Percentiles rank a stretch among this genome's conserved stretches.
phyloP scores from a whole-genome alignment of 2,888 invertebrate genomes.

The Liopterus haemorrhoidalis region DNA sequence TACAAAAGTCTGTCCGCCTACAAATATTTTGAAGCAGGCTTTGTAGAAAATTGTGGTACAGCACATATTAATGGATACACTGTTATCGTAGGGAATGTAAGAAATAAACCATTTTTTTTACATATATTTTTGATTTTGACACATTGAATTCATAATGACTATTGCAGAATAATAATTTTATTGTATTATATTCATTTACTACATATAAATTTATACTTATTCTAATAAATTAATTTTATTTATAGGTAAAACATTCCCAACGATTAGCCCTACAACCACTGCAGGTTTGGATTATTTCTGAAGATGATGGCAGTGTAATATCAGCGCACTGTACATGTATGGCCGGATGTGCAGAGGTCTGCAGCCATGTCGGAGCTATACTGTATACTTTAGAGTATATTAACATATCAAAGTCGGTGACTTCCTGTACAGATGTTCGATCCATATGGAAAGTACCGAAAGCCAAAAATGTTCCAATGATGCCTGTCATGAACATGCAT shows the following conservation, averaged over 20 bases:
- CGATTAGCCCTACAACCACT: constrained; percentile 4
- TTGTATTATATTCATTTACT: too few species aligned
- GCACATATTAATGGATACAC: too few species aligned
- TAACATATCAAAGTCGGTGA: not conserved
- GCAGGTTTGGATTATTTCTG: constrained; percentile 12
- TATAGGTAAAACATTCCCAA: constrained; percentile 22
- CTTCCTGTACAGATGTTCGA: constrained; percentile 22
- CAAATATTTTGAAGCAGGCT: too few species aligned
- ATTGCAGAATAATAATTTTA: too few species aligned
- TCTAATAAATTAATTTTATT: not conserved
- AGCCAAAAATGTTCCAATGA: constrained; percentile 1
- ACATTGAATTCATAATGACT: too few species aligned
- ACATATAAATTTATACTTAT: too few species aligned
- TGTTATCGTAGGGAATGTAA: too few species aligned
- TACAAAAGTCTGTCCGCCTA: too few species aligned
- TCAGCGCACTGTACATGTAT: constrained; percentile 20
- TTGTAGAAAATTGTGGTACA: too few species aligned
- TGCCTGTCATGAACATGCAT: not conserved
- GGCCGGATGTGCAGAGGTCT: constrained; percentile 18
- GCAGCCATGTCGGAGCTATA: constrained; percentile 20
- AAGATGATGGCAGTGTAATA: constrained; percentile 10
- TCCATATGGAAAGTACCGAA: constrained; percentile 12
- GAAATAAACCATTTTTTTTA: too few species aligned
- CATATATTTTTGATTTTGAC: too few species aligned
- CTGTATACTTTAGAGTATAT: constrained; percentile 13